Base-by-base conservation (phyloP, 2,797 vertebrate genomes). In the Pangasius macronema region DNA sequence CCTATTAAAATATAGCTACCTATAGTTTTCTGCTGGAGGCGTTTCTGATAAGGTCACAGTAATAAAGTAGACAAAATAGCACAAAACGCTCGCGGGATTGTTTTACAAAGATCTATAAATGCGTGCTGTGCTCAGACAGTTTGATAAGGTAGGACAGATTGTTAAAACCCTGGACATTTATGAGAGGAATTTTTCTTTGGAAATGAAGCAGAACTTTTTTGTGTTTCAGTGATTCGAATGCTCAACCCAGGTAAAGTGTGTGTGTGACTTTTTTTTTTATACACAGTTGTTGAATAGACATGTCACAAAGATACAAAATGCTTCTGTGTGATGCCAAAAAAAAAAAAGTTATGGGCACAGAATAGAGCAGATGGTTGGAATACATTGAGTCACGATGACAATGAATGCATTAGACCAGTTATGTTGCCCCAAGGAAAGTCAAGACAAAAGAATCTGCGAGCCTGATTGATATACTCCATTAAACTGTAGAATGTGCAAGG, bases 311-410 rank as follows among this genome's bases (percentile, higher is more conserved):
- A 42, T 75, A 39, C 6, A 33, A 55, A 83, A 85, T 82, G 63
- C 39, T 86, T 84, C 72, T 76, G 83, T 75, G 79, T 79, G 77
- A 75, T 77, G 75, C 30, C 76, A 65, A 68, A 80, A 81, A 86
- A 83, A 63, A 77, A 57, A 73, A 89, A 83, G 84, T 88, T 84
- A 88, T 82, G 81, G 67, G 67, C 57, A 61, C 67, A 85, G 83
- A 88, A 87, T 82, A 55, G 87, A 91, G 77, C 89, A 90, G 91
- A 91, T 90, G 91, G 91, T 88, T 84, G 84, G 89, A 91, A 91
- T 87, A 86, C 79, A 90, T 83, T 88, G 89, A 91, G 88, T 90
- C 88, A 89, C 84, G 84, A 86, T 87, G 89, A 89, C 88, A 87
- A 90, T 85, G 75, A 84, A 89, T 82, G 85, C 88, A 89, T 85